A percentile compares a stretch with the other conserved stretches of the same genome.
phyloP scores from a whole-genome alignment of 30 jellyfish, hydroid and myxozoan species.

The Chrysaora quinquecirrha region DNA sequence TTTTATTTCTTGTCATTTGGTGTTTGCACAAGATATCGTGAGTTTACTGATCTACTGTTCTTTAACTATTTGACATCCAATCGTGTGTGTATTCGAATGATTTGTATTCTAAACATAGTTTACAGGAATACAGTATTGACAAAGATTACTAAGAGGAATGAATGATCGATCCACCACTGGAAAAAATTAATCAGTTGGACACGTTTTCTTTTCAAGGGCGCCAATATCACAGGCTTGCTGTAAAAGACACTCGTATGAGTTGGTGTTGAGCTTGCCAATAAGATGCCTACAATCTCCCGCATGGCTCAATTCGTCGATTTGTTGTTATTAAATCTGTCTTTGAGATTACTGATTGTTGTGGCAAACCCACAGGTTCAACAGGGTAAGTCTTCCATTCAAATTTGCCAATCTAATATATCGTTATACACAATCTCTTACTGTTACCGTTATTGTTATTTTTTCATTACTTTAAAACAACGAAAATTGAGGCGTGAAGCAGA shows the following conservation, averaged over 20 bases:
- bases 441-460: neutral
- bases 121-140: neutral
- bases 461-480: no score
- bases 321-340: slow-evolving; percentile 62
- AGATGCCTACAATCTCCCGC: slow-evolving; percentile 57
- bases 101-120: neutral
- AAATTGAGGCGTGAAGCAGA: no score
- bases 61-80: slow-evolving; percentile 14
- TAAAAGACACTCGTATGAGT: slow-evolving; percentile 37
- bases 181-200: neutral
- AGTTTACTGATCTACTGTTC: slow-evolving; percentile 2
- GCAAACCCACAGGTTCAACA: slow-evolving; percentile 71
- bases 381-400: slow-evolving; percentile 47
- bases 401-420: neutral
- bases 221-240: slow-evolving; percentile 44
- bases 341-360: slow-evolving; percentile 67
- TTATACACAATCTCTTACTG: neutral
- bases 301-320: slow-evolving; percentile 64
- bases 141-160: no score
- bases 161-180: no score
- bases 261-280: slow-evolving; percentile 25
- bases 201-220: slow-evolving; percentile 6
- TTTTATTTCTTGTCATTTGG: slow-evolving; percentile 28
- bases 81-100: slow-evolving; percentile 10
- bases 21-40: slow-evolving; percentile 39